These are phyloP conservation scores for Leptinotarsa haldemani DNA, from an alignment of 2,888 invertebrate genomes.

Conservation along the genomic window DNA sequence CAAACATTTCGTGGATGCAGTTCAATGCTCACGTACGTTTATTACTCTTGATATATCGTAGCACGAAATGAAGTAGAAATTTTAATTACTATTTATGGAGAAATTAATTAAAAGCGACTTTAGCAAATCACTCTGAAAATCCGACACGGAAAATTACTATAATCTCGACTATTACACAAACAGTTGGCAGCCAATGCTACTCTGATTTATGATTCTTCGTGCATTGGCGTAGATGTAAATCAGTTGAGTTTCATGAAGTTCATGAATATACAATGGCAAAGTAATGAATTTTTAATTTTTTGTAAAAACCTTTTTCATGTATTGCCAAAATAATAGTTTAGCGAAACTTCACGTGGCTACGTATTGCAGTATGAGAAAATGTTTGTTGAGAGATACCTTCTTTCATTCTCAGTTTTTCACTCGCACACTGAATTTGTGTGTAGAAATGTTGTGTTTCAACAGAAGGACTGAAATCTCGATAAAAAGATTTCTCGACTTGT, in stretches of 20 bases:
- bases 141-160: conserved; percentile 45
- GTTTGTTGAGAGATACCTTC: too few relatives aligned
- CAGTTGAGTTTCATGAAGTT: neutral
- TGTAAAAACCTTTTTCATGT: neutral
- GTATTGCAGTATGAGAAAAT: too few relatives aligned
- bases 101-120: conserved; percentile 48
- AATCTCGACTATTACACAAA: conserved; percentile 48
- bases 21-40: conserved; percentile 15
- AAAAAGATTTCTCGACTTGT: too few relatives aligned
- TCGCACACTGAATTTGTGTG: too few relatives aligned
- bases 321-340: neutral
- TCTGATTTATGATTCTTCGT: conserved; percentile 34
- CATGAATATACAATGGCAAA: neutral
- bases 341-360: too few relatives aligned
- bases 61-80: conserved; percentile 31
- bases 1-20: neutral
- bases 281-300: too few relatives aligned
- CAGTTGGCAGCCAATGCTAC: conserved; percentile 37
- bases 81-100: conserved; percentile 31
- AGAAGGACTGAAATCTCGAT: too few relatives aligned
- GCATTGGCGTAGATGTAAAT: conserved; percentile 11
- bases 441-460: too few relatives aligned
- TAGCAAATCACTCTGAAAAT: conserved; percentile 42
- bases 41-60: conserved; percentile 17
- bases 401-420: too few relatives aligned